Evolutionary conservation across 37 sponge, comb jelly and placozoan genomes (phyloP), one percentile per base, ranked within the genome.

Genomic region (Haliclona indistincta): DNA sequence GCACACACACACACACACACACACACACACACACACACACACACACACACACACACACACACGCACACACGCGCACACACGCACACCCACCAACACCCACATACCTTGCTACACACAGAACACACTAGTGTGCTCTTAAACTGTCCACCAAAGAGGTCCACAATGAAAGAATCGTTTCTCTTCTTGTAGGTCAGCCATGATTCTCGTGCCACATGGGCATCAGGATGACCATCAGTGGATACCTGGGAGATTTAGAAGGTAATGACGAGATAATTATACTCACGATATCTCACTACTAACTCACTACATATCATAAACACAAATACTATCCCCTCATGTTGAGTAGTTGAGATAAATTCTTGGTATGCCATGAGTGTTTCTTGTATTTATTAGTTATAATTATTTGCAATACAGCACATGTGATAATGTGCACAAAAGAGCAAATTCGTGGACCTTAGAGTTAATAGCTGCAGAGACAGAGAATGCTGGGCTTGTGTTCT

Each of bases 111-210:
- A 64, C 47, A 73, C n/a, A 40, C 47, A 26, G 44, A 55, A 38
- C 26, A 45, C 2, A 26, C 83, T 1, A 92, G 77, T n/a, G 86
- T 83, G 36, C 91, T 93, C 75, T 90, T 89, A 86, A 93, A 98
- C 76, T 95, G 96, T 28, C 99, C 99, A 73, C 89, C 94, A 61
- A 98, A 93, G 28, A 79, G 60, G 63, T 95, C 95, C 28, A 95
- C 96, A 54, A 98, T 58, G 42, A 80, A 65, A 2, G 95, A 95
- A 64, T 95, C 84, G 47, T 98, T 98, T 35, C 95, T 85, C 70
- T 65, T 37, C 71, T 67, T 81, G 76, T 97, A 66, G 23, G 56
- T 30, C 47, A 74, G n/a, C 98, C 98, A 97, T 0, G 90, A 74
- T 45, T 92, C 93, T 0, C 67, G 70, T 34, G 95, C 95, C 20